Conservation (phyloP, 2,797 vertebrate genomes). For the Sebastes taczanowskii region DNA sequence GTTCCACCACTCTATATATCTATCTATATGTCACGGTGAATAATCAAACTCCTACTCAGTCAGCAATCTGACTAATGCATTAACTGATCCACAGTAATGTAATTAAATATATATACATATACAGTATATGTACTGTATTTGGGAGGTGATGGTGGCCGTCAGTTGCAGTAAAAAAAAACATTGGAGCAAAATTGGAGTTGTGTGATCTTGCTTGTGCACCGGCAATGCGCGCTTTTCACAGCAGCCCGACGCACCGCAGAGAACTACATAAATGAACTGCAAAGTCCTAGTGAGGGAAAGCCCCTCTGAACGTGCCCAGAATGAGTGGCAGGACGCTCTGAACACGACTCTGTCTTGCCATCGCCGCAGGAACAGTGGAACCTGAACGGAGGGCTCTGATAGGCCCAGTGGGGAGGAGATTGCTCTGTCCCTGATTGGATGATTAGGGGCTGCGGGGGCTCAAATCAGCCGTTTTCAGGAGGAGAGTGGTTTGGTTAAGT, state of each 20-base stretch:
- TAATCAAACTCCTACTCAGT: background rate
- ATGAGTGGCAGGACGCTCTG: constrained; percentile 73
- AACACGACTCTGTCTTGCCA: constrained; percentile 77
- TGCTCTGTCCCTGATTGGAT: constrained; percentile 93
- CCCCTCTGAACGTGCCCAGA: constrained; percentile 53
- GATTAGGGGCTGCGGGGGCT: constrained; percentile 96
- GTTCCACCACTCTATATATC: background rate
- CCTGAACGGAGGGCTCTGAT: constrained; percentile 85
- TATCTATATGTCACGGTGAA: background rate
- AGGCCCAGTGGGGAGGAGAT: constrained; percentile 88
- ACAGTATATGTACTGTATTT: background rate
- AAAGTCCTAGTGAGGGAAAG: constrained; percentile 58
- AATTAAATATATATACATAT: background rate
- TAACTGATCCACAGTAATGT: background rate
- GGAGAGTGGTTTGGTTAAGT: constrained; percentile 89
- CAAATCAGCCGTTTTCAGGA: constrained; percentile 90
- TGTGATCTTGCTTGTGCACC: constrained; percentile 50
- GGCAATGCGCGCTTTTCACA: constrained; percentile 46
- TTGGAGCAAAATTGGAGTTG: constrained; percentile 30
- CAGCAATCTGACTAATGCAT: background rate
- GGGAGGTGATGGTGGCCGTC: background rate
- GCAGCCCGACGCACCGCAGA: constrained; percentile 31
- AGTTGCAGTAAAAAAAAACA: constrained; percentile 9
- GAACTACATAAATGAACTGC: constrained; percentile 65
- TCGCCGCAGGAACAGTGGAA: constrained; percentile 82